Evolutionary conservation across 1,140 invertebrate genomes (phyloP), one percentile per base, ranked within the genome.

Genomic region (Wasmannia auropunctata): DNA sequence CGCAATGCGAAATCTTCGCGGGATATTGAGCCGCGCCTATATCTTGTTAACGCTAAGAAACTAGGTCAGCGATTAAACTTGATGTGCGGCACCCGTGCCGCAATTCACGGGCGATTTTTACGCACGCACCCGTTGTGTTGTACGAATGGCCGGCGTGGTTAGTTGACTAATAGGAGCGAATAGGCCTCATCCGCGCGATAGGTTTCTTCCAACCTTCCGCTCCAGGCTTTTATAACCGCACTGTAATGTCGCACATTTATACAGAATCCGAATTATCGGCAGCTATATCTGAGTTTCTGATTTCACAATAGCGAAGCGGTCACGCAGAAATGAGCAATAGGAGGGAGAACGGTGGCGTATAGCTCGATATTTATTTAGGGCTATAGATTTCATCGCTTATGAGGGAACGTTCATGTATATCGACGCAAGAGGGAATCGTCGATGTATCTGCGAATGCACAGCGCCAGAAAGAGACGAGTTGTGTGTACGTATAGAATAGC

Each of bases 41-140:
- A 63, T 85, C 25, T 63, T 79, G 72, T 60, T 46, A 40, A 62
- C 46, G 83, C 43, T 63, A 65, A 85, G 60, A 65, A 85, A 85
- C 74, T 72, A 10, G 70, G 83, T 65, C 56, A 16, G 43, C 83
- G 83, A 85, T 85, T 77, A 77, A 77, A 63, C 83, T 83, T 83
- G 63, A 83, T 83, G 79, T 74, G 79, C 79, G 79, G 65, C 62
- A 72, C 43, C 79, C 65, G 65, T 81, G 49, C 65, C 7, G 79
- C 37, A 31, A 81, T 81, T 72, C 65, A 81, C 65, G 51, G n/a
- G 19, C 19, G 79, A 83, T 83, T 83, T 83, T 83, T 83, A 74
- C 31, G 79, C 54, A 60, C 54, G 67, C 77, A 56, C 67, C 79
- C 70, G 80, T 84, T 69, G 76, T 75, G 63, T 84, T 51, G n/a